phyloP scores from a whole-genome alignment of 2,888 invertebrate genomes.

The Ashinkailepas kermadecensis region DNA sequence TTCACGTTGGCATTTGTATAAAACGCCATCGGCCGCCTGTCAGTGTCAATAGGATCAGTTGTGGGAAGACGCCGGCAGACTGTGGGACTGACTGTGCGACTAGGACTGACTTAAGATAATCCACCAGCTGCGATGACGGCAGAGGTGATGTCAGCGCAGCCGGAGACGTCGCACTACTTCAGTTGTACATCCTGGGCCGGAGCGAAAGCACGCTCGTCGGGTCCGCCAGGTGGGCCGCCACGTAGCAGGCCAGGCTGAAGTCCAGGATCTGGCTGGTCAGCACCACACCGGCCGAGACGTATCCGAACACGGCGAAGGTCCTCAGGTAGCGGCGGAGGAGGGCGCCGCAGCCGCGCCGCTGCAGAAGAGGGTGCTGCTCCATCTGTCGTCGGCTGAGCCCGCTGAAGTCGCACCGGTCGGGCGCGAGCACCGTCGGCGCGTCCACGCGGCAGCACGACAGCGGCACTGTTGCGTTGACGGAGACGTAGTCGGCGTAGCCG shows the following conservation, averaged over 20 bases:
- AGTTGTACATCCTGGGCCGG: neutral
- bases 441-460: constrained; percentile 1
- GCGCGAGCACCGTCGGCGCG: neutral
- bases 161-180: neutral
- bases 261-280: neutral
- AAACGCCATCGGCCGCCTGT: too few species aligned
- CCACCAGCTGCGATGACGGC: too few species aligned
- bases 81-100: too few species aligned
- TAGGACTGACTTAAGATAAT: too few species aligned
- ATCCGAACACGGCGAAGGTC: neutral
- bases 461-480: neutral
- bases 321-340: neutral
- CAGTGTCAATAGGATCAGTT: too few species aligned
- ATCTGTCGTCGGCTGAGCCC: neutral
- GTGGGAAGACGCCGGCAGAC: too few species aligned
- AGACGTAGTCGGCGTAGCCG: constrained; percentile 13
- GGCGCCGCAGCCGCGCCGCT: constrained; percentile 2
- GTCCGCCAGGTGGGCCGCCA: neutral
- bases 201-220: neutral
- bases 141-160: too few species aligned
- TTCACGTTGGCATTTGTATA: too few species aligned
- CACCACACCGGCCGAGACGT: neutral
- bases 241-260: neutral
- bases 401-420: neutral
- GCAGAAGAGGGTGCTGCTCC: neutral